phyloP scores from a whole-genome alignment of 2,888 invertebrate genomes.

The Asteroscopus sphinx region DNA sequence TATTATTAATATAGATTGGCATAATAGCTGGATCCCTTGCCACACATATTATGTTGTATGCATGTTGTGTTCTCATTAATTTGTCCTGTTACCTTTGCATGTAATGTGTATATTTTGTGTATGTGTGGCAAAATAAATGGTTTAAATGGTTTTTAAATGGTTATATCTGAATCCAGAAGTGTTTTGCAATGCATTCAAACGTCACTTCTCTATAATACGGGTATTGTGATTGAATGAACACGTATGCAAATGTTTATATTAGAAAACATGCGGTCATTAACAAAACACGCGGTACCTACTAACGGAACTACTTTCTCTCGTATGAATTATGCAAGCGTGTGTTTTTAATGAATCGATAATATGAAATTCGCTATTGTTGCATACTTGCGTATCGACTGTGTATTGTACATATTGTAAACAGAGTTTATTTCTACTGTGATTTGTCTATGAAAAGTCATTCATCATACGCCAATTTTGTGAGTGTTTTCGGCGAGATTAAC shows the following conservation, averaged over 20 bases:
- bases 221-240: conserved; percentile 27
- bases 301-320: conserved; percentile 55
- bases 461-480: too few species aligned
- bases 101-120: too few species aligned
- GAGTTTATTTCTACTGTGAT: background rate
- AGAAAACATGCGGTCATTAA: conserved; percentile 54
- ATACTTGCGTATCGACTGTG: conserved; percentile 14
- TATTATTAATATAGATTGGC: too few species aligned
- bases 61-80: too few species aligned
- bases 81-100: too few species aligned
- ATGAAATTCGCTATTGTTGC: conserved; percentile 45
- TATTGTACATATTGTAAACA: conserved; percentile 17
- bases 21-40: too few species aligned
- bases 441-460: background rate
- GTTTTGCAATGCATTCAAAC: conserved; percentile 3
- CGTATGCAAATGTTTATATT: conserved; percentile 50
- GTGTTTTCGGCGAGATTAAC: too few species aligned
- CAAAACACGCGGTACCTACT: conserved; percentile 33
- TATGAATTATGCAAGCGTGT: conserved; percentile 55
- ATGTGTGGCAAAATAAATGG: too few species aligned
- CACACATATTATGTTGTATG: too few species aligned
- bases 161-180: background rate
- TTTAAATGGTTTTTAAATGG: too few species aligned
- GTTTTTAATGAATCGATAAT: conserved; percentile 56
- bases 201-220: background rate